Conservation (phyloP, 2,113 vertebrate species). For the Callipepla squamata region DNA sequence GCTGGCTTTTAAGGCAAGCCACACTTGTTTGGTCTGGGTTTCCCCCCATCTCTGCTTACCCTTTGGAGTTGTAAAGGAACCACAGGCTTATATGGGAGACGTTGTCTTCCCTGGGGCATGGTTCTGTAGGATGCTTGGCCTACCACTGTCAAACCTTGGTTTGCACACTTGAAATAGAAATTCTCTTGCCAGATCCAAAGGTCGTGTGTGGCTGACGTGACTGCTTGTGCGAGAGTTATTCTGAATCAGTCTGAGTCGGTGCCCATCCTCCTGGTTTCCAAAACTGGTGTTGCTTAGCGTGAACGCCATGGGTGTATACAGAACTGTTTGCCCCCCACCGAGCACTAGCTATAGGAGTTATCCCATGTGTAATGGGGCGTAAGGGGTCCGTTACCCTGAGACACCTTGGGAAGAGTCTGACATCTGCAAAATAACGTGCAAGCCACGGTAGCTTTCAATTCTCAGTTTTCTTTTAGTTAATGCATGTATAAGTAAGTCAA, state of each 20-base stretch:
- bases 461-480: constrained; percentile 16
- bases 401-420: neutral
- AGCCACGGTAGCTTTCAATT: neutral
- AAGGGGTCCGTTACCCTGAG: neutral
- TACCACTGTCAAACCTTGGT: neutral
- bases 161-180: neutral
- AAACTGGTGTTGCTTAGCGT: neutral
- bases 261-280: neutral
- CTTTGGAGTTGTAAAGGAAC: neutral
- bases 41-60: neutral
- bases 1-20: neutral
- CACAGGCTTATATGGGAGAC: neutral
- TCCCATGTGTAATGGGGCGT: rapidly evolving
- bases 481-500: constrained; percentile 39
- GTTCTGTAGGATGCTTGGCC: neutral
- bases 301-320: rapidly evolving
- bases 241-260: rapidly evolving
- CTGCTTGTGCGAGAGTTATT: neutral
- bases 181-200: neutral
- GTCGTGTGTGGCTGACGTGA: neutral
- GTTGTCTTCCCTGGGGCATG: neutral
- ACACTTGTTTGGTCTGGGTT: neutral
- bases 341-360: neutral
- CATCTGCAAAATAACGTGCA: neutral
- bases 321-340: neutral